These are phyloP conservation scores for Argyresthia albistria DNA, from an alignment of 2,888 invertebrate genomes.

Conservation along the genomic window DNA sequence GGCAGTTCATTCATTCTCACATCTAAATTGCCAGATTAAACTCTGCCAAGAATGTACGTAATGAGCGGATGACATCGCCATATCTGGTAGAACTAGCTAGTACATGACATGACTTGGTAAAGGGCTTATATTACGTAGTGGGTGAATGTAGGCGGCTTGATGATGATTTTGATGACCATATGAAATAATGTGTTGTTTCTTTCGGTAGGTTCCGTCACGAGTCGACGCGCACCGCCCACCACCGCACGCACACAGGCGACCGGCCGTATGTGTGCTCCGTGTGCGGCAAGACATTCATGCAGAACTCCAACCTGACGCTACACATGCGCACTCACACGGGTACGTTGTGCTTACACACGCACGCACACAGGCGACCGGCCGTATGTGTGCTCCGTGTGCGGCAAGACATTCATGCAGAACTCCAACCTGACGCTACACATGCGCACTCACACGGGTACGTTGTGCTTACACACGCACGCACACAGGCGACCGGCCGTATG, in stretches of 20 bases:
- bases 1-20: no score
- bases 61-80: no score
- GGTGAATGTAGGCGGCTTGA: no score
- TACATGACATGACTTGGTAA: no score
- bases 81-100: no score
- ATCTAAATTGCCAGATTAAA: no score
- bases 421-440: slow-evolving; percentile 68
- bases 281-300: slow-evolving; percentile 74
- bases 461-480: slow-evolving; percentile 74
- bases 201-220: slow-evolving; percentile 70
- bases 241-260: slow-evolving; percentile 75
- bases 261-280: slow-evolving; percentile 69
- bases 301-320: slow-evolving; percentile 68
- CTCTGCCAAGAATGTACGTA: no score
- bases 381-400: slow-evolving; percentile 69
- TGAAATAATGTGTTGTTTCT: no score
- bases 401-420: slow-evolving; percentile 73
- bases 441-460: slow-evolving; percentile 73
- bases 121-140: no score
- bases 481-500: slow-evolving; percentile 74
- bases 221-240: slow-evolving; percentile 72
- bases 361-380: slow-evolving; percentile 76
- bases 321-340: slow-evolving; percentile 44
- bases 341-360: slow-evolving; percentile 68
- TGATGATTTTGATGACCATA: no score